Percentiles rank a stretch among this genome's conserved stretches.
These are phyloP conservation scores for Patiria pectinifera DNA, from an alignment of 53 echinoderm and acorn worm genomes.

Conservation along the genomic window DNA sequence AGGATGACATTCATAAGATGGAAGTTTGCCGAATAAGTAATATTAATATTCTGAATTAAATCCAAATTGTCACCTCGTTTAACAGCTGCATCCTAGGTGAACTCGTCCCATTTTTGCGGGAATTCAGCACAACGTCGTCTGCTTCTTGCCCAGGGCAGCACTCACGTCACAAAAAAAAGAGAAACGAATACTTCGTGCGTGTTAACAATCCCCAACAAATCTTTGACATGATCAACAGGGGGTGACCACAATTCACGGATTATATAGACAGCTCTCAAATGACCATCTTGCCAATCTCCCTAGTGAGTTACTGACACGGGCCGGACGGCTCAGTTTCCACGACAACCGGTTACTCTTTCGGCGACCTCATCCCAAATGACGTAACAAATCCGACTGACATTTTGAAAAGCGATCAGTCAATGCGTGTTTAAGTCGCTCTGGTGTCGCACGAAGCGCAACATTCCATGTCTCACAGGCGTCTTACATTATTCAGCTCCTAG, in stretches of 20 bases:
- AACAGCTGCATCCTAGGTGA: too few species aligned
- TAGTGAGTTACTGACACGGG: not conserved
- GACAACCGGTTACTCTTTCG: not conserved
- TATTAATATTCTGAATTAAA: too few species aligned
- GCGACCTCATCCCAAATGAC: not conserved
- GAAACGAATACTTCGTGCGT: too few species aligned
- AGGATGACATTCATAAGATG: too few species aligned
- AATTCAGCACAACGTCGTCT: too few species aligned
- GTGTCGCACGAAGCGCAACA: not conserved
- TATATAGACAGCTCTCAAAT: not conserved
- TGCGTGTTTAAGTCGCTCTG: not conserved
- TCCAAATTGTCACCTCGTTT: too few species aligned
- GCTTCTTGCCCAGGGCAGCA: too few species aligned
- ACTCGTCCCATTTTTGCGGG: too few species aligned
- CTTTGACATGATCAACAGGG: not conserved
- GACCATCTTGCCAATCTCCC: not conserved
- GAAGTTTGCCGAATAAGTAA: too few species aligned
- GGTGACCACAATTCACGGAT: not conserved
- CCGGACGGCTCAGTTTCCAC: not conserved
- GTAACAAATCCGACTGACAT: not conserved
- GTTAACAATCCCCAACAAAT: not conserved
- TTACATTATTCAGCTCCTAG: not conserved
- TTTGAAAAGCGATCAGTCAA: not conserved
- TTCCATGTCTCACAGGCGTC: not conserved
- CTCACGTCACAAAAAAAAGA: too few species aligned